Conservation (phyloP, 2,113 vertebrate species). For the Emydura subglobosa region DNA sequence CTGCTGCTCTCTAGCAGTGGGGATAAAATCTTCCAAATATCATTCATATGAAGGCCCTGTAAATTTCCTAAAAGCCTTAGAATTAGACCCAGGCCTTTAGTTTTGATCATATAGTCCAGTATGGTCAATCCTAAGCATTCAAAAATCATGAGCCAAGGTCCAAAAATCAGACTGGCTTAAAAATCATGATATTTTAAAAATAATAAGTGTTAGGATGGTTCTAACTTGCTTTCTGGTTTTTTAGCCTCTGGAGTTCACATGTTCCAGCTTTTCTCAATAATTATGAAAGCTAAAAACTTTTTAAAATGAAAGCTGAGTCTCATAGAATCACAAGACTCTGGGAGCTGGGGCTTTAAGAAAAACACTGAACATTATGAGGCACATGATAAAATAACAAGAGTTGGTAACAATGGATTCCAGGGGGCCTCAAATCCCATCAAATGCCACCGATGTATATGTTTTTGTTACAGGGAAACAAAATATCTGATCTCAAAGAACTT, state of each 20-base stretch:
- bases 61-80: neutral
- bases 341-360: neutral
- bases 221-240: neutral
- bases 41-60: neutral
- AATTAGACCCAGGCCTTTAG: neutral
- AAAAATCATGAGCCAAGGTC: neutral
- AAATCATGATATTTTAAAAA: neutral
- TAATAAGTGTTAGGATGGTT: neutral
- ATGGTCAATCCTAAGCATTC: neutral
- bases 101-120: neutral
- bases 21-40: neutral
- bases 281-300: neutral
- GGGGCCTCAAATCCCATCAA: neutral
- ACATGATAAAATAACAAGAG: neutral
- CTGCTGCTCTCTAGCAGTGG: neutral
- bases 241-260: neutral
- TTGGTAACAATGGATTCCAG: neutral
- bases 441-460: fast-evolving
- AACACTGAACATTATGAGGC: neutral
- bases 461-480: neutral
- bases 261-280: neutral
- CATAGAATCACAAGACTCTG: neutral
- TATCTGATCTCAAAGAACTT: neutral
- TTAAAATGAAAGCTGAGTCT: neutral
- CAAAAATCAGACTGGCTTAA: neutral